phyloP scores from a whole-genome alignment of 2,797 vertebrate genomes.

The Erpetoichthys calabaricus region DNA sequence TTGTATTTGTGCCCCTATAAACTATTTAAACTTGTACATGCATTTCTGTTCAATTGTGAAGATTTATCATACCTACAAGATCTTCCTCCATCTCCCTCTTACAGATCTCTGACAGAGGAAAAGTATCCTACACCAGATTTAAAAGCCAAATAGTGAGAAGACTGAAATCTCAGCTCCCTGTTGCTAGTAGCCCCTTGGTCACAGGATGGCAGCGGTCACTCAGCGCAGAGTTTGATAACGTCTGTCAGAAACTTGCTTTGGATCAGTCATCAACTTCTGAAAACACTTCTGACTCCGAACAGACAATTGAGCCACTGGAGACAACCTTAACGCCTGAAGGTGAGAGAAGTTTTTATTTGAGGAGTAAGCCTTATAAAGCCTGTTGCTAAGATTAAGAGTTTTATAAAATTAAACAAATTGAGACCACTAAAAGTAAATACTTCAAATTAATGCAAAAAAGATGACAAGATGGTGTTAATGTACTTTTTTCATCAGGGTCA shows the following conservation, averaged over 20 bases:
- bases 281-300: not conserved
- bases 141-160: constrained; percentile 29
- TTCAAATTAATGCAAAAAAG: too few species aligned
- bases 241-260: constrained; percentile 35
- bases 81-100: constrained; percentile 1
- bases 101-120: constrained; percentile 13
- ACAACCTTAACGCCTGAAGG: constrained; percentile 14
- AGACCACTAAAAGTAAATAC: too few species aligned
- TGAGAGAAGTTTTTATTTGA: not conserved
- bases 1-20: too few species aligned
- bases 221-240: constrained; percentile 22
- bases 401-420: too few species aligned
- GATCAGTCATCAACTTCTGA: constrained; percentile 23
- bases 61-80: not conserved
- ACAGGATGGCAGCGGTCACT: constrained; percentile 34
- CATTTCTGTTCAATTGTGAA: constrained; percentile 12
- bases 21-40: too few species aligned
- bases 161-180: constrained; percentile 8
- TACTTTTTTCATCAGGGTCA: too few species aligned
- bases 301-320: not conserved
- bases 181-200: constrained; percentile 43
- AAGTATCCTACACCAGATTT: constrained; percentile 29
- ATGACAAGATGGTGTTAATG: too few species aligned
- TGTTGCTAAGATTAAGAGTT: too few species aligned
- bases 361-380: too few species aligned